phyloP scores from a whole-genome alignment of 2,797 vertebrate species.

The Melanotaenia pygmaea region DNA sequence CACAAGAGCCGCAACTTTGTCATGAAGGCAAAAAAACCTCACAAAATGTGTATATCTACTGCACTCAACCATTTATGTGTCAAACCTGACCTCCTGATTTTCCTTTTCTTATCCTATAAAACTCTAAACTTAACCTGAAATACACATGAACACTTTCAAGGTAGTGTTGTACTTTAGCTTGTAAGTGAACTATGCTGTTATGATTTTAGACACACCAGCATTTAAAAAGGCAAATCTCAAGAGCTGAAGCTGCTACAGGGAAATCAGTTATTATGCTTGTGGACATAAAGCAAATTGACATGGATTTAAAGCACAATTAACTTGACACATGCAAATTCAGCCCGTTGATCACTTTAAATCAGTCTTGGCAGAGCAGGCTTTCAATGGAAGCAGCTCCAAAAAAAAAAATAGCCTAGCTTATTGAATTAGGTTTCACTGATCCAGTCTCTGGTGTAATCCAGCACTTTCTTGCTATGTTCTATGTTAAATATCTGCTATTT shows the following conservation, averaged over 20 bases:
- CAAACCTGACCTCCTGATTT: too few relatives aligned
- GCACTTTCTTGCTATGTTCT: not conserved
- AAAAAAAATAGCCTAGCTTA: not conserved
- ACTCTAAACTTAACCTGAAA: not conserved
- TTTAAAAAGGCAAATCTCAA: not conserved
- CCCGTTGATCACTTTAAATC: not conserved
- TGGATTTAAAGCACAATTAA: not conserved
- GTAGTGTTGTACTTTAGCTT: not conserved
- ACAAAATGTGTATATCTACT: not conserved
- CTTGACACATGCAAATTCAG: conserved; percentile 3
- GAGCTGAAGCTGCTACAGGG: not conserved
- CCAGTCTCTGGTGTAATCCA: not conserved
- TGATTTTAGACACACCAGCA: not conserved
- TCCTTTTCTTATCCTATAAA: not conserved
- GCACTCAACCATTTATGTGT: not conserved
- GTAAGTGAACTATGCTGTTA: not conserved
- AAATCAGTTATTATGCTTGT: not conserved
- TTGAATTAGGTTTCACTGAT: not conserved
- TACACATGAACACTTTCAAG: not conserved
- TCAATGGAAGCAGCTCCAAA: not conserved
- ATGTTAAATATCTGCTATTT: not conserved
- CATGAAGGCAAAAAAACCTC: not conserved
- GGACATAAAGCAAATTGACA: not conserved
- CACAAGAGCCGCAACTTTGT: too few relatives aligned
- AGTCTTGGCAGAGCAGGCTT: not conserved